These are phyloP conservation scores for Latheticus oryzae DNA, from an alignment of 2,888 invertebrate genomes.

Conservation along the genomic window DNA sequence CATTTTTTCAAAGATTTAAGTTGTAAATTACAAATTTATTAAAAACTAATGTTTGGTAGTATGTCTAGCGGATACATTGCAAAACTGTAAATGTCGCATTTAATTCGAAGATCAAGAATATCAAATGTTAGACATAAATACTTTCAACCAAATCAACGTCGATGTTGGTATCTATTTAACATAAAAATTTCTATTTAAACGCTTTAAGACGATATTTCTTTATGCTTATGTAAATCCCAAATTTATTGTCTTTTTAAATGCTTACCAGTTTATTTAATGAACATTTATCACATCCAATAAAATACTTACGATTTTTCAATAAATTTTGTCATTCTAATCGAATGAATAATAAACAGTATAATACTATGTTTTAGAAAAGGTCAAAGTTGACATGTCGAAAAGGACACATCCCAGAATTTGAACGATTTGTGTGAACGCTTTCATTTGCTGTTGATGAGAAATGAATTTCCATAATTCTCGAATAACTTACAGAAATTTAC, in stretches of 20 bases:
- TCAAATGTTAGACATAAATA: too few species aligned
- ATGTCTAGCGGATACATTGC: too few species aligned
- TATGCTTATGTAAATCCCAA: slow-evolving; percentile 27
- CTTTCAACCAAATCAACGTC: background rate
- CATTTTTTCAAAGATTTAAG: too few species aligned
- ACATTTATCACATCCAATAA: slow-evolving; percentile 26
- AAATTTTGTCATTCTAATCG: slow-evolving; percentile 31
- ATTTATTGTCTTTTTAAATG: slow-evolving; percentile 37
- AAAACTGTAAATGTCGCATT: slow-evolving; percentile 10
- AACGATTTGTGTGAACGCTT: slow-evolving; percentile 35
- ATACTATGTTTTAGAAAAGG: slow-evolving; percentile 14
- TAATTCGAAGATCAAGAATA: slow-evolving; percentile 9
- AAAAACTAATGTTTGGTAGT: too few species aligned
- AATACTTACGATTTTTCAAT: slow-evolving; percentile 32
- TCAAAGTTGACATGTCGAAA: slow-evolving; percentile 37
- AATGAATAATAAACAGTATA: slow-evolving; percentile 4
- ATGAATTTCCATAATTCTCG: slow-evolving; percentile 42
- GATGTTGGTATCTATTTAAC: slow-evolving; percentile 21
- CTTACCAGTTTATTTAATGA: slow-evolving; percentile 20
- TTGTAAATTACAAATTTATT: too few species aligned
- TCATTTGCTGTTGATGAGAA: slow-evolving; percentile 39
- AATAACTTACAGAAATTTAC: slow-evolving; percentile 42
- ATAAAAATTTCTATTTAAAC: slow-evolving; percentile 29
- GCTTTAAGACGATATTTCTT: slow-evolving; percentile 5
- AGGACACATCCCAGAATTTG: slow-evolving; percentile 41